phyloP scores from a whole-genome alignment of 2,888 invertebrate genomes.

The Phortica magna region DNA sequence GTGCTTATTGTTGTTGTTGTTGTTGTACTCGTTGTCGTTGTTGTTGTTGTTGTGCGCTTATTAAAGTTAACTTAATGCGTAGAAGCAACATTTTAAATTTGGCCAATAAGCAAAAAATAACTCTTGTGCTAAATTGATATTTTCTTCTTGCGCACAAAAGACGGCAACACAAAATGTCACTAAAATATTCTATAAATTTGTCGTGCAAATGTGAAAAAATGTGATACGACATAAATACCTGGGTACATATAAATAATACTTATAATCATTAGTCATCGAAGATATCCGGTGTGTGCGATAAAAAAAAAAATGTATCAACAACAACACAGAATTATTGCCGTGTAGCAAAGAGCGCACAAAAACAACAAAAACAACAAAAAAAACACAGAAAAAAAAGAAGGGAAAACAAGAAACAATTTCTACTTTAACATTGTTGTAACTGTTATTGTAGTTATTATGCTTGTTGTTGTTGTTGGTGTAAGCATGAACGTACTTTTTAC shows the following conservation, averaged over 20 bases:
- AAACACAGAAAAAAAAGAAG: conserved; percentile 44
- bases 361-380: conserved; percentile 24
- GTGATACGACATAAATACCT: conserved; percentile 20
- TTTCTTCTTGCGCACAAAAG: too few relatives aligned
- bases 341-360: not conserved
- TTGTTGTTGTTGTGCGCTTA: too few relatives aligned
- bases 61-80: too few relatives aligned
- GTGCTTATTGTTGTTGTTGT: too few relatives aligned
- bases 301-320: not conserved
- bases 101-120: too few relatives aligned
- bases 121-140: too few relatives aligned
- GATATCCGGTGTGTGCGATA: conserved; percentile 28
- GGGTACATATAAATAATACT: conserved; percentile 28
- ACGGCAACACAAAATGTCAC: not conserved
- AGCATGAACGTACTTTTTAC: not conserved
- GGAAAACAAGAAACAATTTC: conserved; percentile 48
- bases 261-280: conserved; percentile 32
- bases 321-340: not conserved
- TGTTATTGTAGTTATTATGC: conserved; percentile 34
- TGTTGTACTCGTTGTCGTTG: too few relatives aligned
- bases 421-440: conserved; percentile 34
- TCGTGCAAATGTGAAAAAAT: conserved; percentile 22
- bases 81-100: too few relatives aligned
- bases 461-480: conserved; percentile 49
- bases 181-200: not conserved